Percentiles rank a stretch among this genome's conserved stretches.
Conservation (phyloP, 1,140 invertebrate genomes). For the Monomorium pharaonis region DNA sequence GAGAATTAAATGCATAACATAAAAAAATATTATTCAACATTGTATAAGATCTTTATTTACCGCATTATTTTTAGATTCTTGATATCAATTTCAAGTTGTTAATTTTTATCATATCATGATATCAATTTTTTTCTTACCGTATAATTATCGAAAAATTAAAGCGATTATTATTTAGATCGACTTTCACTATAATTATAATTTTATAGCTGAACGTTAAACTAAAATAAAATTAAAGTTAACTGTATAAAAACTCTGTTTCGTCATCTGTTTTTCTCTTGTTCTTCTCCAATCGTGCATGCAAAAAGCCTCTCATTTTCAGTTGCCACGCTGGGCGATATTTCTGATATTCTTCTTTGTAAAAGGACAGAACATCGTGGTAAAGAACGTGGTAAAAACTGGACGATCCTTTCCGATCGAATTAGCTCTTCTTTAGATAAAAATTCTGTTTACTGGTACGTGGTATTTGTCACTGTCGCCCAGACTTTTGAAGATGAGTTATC, state of each 20-base stretch:
- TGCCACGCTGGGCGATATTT: not conserved
- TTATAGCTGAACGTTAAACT: not conserved
- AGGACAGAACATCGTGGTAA: not conserved
- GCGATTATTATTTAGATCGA: not conserved
- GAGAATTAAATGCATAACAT: not conserved
- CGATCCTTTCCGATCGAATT: not conserved
- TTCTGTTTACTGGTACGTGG: not conserved
- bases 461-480: not conserved
- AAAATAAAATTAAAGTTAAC: not conserved
- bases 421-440: not conserved
- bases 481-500: not conserved
- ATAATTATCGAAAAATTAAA: not conserved
- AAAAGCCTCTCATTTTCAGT: not conserved
- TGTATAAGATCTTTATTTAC: not conserved
- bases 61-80: not conserved
- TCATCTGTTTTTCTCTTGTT: not conserved
- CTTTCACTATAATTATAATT: not conserved
- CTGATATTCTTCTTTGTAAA: slow-evolving; percentile 1
- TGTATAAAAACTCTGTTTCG: not conserved
- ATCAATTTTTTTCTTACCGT: not conserved
- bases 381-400: not conserved
- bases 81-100: not conserved
- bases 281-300: not conserved
- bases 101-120: too few relatives aligned
- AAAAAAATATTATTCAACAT: not conserved